Conservation (phyloP, 2,888 invertebrate species). For the Sinodicranocentrus sp. region DNA sequence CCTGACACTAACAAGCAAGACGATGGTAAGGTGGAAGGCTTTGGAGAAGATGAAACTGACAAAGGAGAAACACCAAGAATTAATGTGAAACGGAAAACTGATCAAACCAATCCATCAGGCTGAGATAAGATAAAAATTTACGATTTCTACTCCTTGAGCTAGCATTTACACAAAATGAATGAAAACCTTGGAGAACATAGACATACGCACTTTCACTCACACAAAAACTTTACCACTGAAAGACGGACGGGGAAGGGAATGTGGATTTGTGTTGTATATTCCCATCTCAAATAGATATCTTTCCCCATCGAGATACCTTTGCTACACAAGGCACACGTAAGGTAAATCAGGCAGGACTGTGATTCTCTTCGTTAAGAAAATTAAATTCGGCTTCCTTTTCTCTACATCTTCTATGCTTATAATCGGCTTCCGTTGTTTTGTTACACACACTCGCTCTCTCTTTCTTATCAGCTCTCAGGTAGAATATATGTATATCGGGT, state of each 20-base stretch:
- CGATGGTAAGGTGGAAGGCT: not conserved
- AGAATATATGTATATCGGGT: too few relatives aligned
- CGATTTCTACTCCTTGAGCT: constrained; percentile 44
- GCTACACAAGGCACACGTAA: constrained; percentile 2
- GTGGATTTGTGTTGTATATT: constrained; percentile 16
- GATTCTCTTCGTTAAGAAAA: constrained; percentile 55
- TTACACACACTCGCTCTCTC: too few relatives aligned
- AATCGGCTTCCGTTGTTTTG: not conserved
- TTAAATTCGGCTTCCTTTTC: constrained; percentile 39
- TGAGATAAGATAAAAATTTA: constrained; percentile 69
- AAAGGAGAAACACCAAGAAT: constrained; percentile 64
- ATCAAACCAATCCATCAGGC: constrained; percentile 74
- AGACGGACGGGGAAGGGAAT: not conserved
- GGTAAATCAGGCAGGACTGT: constrained; percentile 48
- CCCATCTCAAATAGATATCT: constrained; percentile 17
- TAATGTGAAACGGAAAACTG: constrained; percentile 73
- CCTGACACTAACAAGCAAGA: not conserved
- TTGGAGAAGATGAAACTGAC: constrained; percentile 41
- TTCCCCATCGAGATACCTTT: not conserved
- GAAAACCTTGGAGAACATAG: too few relatives aligned
- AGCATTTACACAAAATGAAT: constrained; percentile 20
- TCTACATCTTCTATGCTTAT: not conserved
- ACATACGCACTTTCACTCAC: too few relatives aligned
- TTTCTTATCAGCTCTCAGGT: too few relatives aligned
- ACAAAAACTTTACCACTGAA: too few relatives aligned